These are phyloP conservation scores for Cygnus atratus DNA, from an alignment of 2,113 vertebrate genomes.

Conservation along the genomic window DNA sequence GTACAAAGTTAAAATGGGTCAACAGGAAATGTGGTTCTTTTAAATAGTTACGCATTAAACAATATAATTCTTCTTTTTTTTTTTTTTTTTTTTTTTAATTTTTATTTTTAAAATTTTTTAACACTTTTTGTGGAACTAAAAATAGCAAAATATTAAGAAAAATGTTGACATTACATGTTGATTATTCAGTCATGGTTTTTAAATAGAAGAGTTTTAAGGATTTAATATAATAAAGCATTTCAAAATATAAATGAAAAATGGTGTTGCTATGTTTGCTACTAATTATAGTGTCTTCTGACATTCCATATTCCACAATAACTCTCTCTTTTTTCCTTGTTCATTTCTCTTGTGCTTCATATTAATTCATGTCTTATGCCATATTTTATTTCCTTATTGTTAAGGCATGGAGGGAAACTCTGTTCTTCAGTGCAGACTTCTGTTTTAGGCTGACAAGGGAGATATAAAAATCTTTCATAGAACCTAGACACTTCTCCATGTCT, in stretches of 20 bases:
- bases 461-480: background rate
- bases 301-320: background rate
- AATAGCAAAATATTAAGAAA: background rate
- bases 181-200: rapidly evolving
- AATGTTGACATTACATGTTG: too few relatives aligned
- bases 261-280: rapidly evolving
- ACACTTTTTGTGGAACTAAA: background rate
- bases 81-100: rapidly evolving
- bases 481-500: background rate
- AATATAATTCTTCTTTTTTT: background rate
- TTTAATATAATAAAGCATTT: background rate
- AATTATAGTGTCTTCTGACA: background rate
- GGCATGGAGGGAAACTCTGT: background rate
- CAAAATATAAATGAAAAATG: background rate
- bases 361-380: background rate
- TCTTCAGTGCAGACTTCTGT: background rate
- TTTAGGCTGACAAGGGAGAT: background rate
- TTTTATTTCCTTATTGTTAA: background rate
- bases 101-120: too few relatives aligned
- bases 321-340: background rate
- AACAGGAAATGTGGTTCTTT: background rate
- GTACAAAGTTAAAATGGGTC: background rate
- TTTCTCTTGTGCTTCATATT: background rate
- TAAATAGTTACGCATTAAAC: background rate
- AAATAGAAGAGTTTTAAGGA: background rate